A percentile compares a stretch with the other conserved stretches of the same genome.
Conservation (phyloP, 2,113 vertebrate genomes). For the Phylloscopus trochiloides region DNA sequence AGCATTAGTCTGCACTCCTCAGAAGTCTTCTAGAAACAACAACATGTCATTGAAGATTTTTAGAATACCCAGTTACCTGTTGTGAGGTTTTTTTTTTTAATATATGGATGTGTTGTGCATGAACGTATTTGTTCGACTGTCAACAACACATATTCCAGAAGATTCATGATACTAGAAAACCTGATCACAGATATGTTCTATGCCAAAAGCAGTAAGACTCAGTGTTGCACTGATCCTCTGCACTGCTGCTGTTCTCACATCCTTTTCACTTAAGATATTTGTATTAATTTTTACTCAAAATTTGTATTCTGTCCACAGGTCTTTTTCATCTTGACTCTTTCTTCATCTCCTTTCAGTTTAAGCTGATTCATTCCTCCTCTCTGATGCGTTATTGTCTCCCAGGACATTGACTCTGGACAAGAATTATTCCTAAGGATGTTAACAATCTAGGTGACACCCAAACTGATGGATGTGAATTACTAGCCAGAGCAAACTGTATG, state of each 20-base stretch:
- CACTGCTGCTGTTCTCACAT: not conserved
- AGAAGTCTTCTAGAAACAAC: not conserved
- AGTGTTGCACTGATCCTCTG: not conserved
- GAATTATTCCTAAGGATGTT: not conserved
- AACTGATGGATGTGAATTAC: not conserved
- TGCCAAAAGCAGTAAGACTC: not conserved
- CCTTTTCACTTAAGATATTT: not conserved
- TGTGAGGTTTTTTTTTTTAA: not conserved
- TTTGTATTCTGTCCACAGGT: not conserved
- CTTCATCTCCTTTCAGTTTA: not conserved
- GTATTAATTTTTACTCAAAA: not conserved
- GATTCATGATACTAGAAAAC: not conserved
- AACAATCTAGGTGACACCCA: not conserved
- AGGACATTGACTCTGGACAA: not conserved
- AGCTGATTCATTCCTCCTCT: not conserved
- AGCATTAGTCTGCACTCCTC: not conserved
- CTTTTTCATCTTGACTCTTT: not conserved
- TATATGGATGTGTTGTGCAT: not conserved
- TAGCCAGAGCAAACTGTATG: not conserved
- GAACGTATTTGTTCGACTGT: not conserved
- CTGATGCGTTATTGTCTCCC: not conserved
- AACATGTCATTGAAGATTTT: fast-evolving
- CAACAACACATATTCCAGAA: not conserved
- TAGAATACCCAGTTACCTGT: not conserved
- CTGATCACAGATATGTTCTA: not conserved